Evolutionary conservation across 2,888 invertebrate genomes (phyloP).

Genomic region (Eurois occulta): DNA sequence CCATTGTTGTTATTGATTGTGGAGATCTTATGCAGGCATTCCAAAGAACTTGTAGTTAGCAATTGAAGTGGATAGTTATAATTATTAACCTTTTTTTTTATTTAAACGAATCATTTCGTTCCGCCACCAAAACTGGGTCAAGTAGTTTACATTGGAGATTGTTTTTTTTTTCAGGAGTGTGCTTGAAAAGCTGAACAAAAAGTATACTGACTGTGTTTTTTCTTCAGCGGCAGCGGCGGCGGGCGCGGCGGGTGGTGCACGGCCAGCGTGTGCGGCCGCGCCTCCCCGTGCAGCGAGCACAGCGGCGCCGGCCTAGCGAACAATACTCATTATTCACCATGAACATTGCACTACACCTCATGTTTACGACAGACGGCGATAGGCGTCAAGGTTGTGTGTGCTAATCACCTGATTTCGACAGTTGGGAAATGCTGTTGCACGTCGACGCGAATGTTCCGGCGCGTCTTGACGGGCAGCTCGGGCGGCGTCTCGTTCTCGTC

Average conservation of each 20-base stretch:
- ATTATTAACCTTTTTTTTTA: conserved; percentile 28
- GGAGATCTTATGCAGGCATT: conserved; percentile 40
- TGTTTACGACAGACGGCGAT: conserved; percentile 15
- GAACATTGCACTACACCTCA: conserved; percentile 15
- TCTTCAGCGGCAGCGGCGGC: conserved; percentile 97
- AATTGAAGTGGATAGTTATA: conserved; percentile 34
- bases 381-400: conserved; percentile 43
- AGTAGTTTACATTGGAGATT: conserved; percentile 42
- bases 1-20: conserved; percentile 7
- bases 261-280: conserved; percentile 88
- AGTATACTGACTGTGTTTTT: conserved; percentile 97
- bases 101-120: conserved; percentile 43
- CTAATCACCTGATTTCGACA: conserved; percentile 84
- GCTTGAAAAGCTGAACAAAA: conserved; percentile 21
- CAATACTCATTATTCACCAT: not conserved
- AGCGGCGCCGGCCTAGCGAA: conserved; percentile 77
- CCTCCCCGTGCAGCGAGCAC: conserved; percentile 85
- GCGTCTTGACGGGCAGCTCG: conserved; percentile 91
- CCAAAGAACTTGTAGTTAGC: conserved; percentile 32
- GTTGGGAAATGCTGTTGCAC: conserved; percentile 87
- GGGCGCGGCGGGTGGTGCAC: conserved; percentile 92
- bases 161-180: conserved; percentile 24
- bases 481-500: conserved; percentile 90
- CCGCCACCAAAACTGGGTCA: conserved; percentile 61
- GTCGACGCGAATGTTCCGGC: conserved; percentile 86